Percentiles rank a stretch among this genome's conserved stretches.
phyloP scores from a whole-genome alignment of 2,113 vertebrate genomes.

The Austrofundulus limnaeus region DNA sequence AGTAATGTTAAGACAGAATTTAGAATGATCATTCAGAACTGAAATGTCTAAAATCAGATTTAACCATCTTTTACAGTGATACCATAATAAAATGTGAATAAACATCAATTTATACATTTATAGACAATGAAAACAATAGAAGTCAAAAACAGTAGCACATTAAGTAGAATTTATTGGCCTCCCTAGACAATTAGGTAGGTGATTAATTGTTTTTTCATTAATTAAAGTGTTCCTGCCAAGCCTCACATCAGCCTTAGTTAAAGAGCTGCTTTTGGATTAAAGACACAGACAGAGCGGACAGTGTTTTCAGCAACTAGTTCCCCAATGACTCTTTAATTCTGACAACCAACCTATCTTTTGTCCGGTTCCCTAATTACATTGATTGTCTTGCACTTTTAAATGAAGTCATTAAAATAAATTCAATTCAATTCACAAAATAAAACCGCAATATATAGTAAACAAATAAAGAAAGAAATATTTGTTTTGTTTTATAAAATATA shows the following conservation, averaged over 20 bases:
- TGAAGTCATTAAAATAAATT: conserved; percentile 55
- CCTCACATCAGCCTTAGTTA: conserved; percentile 40
- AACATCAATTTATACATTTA: not conserved
- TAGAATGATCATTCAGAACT: conserved; percentile 1
- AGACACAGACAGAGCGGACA: conserved; percentile 25
- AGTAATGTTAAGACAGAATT: conserved; percentile 3
- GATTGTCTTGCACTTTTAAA: conserved; percentile 63
- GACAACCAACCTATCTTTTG: conserved; percentile 49
- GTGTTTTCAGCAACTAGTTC: conserved; percentile 16
- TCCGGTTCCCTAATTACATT: conserved; percentile 50
- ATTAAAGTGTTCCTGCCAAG: conserved; percentile 56
- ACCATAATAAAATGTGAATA: conserved; percentile 1
- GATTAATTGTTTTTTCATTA: conserved; percentile 61
- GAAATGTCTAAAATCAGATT: conserved; percentile 28
- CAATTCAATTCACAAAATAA: no score
- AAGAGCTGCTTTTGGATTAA: conserved; percentile 51
- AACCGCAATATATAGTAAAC: no score
- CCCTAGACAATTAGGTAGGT: conserved; percentile 45
- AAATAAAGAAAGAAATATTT: no score
- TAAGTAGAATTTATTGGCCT: conserved; percentile 37
- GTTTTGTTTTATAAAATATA: no score
- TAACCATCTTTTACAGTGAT: not conserved
- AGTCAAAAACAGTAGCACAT: conserved; percentile 32
- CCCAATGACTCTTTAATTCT: conserved; percentile 30
- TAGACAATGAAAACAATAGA: conserved; percentile 9